A percentile compares a stretch with the other conserved stretches of the same genome.
These are phyloP conservation scores for Naso thynnoides DNA, from an alignment of 2,797 vertebrate genomes.

Conservation along the genomic window DNA sequence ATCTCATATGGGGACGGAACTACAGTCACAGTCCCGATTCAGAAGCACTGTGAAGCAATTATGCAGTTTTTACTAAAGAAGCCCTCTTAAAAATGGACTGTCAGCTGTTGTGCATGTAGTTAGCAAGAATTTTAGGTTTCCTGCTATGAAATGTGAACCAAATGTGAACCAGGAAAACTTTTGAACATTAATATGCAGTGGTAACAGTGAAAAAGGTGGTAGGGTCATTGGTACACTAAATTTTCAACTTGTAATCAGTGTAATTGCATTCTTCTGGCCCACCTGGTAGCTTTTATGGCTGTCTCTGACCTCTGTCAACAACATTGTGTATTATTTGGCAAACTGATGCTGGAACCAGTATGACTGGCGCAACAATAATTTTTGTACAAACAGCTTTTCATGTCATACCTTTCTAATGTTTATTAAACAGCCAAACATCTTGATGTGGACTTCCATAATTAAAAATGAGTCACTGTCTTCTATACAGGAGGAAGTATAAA, in stretches of 20 bases:
- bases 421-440: slow-evolving; percentile 25
- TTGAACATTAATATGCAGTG: neutral
- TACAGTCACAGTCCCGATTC: neutral
- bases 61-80: neutral
- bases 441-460: slow-evolving; percentile 21
- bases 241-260: neutral
- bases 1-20: neutral
- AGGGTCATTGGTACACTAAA: neutral
- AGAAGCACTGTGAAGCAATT: neutral
- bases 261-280: neutral
- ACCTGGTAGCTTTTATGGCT: neutral
- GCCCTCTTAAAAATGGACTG: neutral
- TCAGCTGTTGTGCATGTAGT: neutral
- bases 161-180: neutral
- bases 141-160: neutral
- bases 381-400: slow-evolving; percentile 34
- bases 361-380: slow-evolving; percentile 34
- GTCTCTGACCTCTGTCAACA: neutral
- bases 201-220: neutral
- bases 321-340: neutral
- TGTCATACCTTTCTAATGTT: slow-evolving; percentile 25
- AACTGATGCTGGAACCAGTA: slow-evolving; percentile 23
- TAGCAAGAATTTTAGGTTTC: neutral
- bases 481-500: neutral
- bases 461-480: slow-evolving; percentile 50